Conservation (phyloP, 2,797 vertebrate genomes). For the Buphagus erythrorhynchus region DNA sequence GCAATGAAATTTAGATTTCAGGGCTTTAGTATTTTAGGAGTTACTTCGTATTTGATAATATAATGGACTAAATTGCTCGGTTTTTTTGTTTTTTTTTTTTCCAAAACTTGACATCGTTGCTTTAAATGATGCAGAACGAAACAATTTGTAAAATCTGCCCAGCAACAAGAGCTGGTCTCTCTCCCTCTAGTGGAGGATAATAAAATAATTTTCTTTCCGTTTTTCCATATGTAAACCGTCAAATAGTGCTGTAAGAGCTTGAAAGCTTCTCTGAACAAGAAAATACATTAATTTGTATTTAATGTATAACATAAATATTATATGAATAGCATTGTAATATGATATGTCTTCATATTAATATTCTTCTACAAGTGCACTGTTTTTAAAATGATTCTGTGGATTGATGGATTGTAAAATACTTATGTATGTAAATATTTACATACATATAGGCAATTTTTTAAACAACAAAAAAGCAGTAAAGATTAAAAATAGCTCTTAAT, state of each 20-base stretch:
- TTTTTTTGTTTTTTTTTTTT: accelerated
- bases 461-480: not conserved
- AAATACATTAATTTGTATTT: not conserved
- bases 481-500: not conserved
- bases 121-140: not conserved
- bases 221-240: not conserved
- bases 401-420: not conserved
- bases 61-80: not conserved
- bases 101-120: not conserved
- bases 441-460: not conserved
- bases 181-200: constrained; percentile 43
- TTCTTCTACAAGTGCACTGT: not conserved
- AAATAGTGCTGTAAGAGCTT: not conserved
- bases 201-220: not conserved
- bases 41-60: not conserved
- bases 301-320: not conserved
- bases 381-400: not conserved
- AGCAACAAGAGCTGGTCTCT: constrained; percentile 46
- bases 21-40: not conserved
- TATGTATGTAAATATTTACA: not conserved
- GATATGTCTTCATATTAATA: not conserved
- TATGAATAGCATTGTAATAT: not conserved
- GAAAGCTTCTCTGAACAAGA: not conserved
- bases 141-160: not conserved
- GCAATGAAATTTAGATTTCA: not conserved